phyloP scores from a whole-genome alignment of 2,797 vertebrate species.

The Mareca penelope region DNA sequence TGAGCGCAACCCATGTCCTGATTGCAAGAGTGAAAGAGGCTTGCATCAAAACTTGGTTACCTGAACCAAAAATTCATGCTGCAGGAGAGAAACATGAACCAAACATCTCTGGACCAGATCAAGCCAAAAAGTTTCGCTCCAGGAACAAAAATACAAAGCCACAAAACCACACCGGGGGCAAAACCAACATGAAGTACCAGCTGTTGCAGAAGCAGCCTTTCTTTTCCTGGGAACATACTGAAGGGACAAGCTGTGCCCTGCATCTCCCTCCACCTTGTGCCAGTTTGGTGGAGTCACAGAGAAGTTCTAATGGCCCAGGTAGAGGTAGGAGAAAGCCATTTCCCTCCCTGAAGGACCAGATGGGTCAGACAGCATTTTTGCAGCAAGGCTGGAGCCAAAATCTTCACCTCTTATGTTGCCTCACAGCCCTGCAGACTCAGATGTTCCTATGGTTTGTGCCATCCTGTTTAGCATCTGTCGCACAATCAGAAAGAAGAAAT shows the following conservation, averaged over 20 bases:
- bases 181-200: not conserved
- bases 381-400: not conserved
- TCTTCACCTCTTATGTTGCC: not conserved
- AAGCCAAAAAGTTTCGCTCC: not conserved
- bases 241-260: not conserved
- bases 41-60: not conserved
- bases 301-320: not conserved
- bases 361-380: not conserved
- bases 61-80: not conserved
- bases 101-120: not conserved
- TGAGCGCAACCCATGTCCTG: not conserved
- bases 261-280: rapidly evolving
- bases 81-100: not conserved
- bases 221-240: not conserved
- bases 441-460: slow-evolving; percentile 20
- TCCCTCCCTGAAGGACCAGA: not conserved
- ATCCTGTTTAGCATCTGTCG: slow-evolving; percentile 39
- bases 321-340: not conserved
- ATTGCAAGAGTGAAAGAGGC: not conserved
- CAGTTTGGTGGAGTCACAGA: rapidly evolving
- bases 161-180: not conserved
- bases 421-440: not conserved
- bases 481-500: slow-evolving; percentile 44
- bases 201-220: not conserved
- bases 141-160: not conserved